phyloP scores from a whole-genome alignment of 2,797 vertebrate species.

The Pseudopleuronectes americanus region DNA sequence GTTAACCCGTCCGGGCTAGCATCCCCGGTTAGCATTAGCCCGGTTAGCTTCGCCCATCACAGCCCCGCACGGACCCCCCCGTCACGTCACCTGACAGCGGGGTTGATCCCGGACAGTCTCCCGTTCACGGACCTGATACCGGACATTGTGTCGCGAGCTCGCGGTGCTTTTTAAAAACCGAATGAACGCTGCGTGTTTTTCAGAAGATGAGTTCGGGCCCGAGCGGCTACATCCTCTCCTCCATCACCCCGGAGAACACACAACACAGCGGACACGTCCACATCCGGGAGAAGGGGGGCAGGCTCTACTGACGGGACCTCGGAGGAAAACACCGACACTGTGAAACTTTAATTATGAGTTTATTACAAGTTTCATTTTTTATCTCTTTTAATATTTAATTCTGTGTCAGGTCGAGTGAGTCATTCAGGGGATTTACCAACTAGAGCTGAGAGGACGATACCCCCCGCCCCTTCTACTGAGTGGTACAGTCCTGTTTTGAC shows the following conservation, averaged over 20 bases:
- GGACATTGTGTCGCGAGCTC: conserved; percentile 66
- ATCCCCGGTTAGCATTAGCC: conserved; percentile 54
- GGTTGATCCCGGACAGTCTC: conserved; percentile 73
- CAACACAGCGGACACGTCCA: conserved; percentile 74
- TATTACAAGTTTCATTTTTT: too few relatives aligned
- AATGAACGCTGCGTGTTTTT: neutral
- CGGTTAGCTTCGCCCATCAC: conserved; percentile 39
- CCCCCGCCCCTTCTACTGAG: neutral
- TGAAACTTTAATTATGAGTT: too few relatives aligned
- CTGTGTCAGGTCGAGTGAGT: too few relatives aligned
- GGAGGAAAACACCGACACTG: too few relatives aligned
- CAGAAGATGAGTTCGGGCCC: conserved; percentile 14
- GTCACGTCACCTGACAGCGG: conserved; percentile 80
- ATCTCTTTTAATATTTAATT: too few relatives aligned
- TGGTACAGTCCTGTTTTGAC: conserved; percentile 49
- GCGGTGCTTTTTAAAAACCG: neutral
- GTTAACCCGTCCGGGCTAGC: neutral
- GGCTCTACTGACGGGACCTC: neutral
- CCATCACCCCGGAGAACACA: conserved; percentile 77
- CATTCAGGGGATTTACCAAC: too few relatives aligned
- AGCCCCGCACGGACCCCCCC: neutral
- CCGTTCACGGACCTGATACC: conserved; percentile 74
- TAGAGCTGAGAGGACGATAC: rapidly evolving
- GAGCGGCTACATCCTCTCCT: conserved; percentile 63
- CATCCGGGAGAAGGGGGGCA: conserved; percentile 23